Evolutionary conservation across 1,140 invertebrate species (phyloP).

Genomic region (Drosophila punjabiensis): DNA sequence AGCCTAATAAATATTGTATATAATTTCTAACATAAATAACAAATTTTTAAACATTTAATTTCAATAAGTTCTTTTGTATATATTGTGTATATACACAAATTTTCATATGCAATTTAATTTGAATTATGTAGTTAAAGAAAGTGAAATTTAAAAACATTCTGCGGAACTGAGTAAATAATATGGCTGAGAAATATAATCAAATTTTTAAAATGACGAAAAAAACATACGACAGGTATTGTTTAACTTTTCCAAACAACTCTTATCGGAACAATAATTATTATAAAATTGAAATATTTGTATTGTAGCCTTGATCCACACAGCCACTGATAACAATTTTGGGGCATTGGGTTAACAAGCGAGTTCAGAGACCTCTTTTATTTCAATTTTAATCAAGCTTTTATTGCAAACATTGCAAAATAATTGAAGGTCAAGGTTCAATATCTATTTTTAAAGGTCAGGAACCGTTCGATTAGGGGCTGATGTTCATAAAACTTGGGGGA

Average conservation of each 20-base stretch:
- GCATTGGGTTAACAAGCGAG: neutral
- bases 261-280: neutral
- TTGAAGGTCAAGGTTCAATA: neutral
- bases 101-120: too few species aligned
- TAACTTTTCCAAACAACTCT: slow-evolving; percentile 5
- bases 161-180: neutral
- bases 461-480: neutral
- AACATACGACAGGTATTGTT: neutral
- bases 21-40: too few species aligned
- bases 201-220: neutral
- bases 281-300: neutral
- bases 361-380: neutral
- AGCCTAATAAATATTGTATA: too few species aligned
- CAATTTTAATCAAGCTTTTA: neutral
- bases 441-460: slow-evolving; percentile 13
- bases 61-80: too few species aligned
- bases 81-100: too few species aligned
- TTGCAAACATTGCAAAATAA: neutral
- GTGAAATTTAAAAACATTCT: too few species aligned
- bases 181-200: neutral
- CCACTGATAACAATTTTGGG: slow-evolving; percentile 7
- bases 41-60: too few species aligned
- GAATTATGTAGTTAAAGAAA: too few species aligned
- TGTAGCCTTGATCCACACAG: neutral
- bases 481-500: neutral